These are phyloP conservation scores for Dinomys branickii DNA, from an alignment of 2,113 vertebrate genomes.

Conservation along the genomic window DNA sequence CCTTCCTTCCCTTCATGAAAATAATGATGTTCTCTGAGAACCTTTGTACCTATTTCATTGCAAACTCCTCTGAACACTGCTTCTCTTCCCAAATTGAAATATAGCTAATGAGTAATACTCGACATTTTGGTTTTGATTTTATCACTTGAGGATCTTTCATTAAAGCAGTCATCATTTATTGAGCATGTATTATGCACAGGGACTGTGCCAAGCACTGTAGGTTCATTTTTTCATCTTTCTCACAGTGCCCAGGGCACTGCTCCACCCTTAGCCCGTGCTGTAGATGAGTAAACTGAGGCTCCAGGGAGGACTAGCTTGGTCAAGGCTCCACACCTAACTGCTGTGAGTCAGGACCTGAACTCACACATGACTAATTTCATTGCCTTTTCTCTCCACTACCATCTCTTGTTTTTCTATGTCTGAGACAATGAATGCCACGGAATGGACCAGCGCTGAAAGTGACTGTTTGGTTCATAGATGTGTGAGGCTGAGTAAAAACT, in stretches of 20 bases:
- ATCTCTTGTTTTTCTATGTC: background rate
- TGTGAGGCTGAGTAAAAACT: background rate
- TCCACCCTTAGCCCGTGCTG: background rate
- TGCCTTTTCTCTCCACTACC: background rate
- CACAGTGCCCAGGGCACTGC: background rate
- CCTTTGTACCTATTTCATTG: background rate
- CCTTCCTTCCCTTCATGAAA: constrained; percentile 16
- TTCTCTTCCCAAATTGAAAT: constrained; percentile 38
- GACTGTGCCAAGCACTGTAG: background rate
- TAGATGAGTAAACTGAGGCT: background rate
- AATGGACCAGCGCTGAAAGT: background rate
- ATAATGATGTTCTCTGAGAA: background rate
- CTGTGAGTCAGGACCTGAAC: background rate
- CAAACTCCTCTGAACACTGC: background rate
- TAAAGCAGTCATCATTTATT: background rate
- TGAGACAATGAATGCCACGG: background rate
- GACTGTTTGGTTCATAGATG: background rate
- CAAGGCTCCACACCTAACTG: background rate
- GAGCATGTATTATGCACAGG: background rate
- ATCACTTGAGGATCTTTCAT: constrained; percentile 10
- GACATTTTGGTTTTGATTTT: background rate
- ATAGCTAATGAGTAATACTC: background rate
- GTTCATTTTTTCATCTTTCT: background rate
- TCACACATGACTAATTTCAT: background rate
- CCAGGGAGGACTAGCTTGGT: background rate